phyloP scores from a whole-genome alignment of 2,888 invertebrate species.

The Drosophila nr. perissopoda region DNA sequence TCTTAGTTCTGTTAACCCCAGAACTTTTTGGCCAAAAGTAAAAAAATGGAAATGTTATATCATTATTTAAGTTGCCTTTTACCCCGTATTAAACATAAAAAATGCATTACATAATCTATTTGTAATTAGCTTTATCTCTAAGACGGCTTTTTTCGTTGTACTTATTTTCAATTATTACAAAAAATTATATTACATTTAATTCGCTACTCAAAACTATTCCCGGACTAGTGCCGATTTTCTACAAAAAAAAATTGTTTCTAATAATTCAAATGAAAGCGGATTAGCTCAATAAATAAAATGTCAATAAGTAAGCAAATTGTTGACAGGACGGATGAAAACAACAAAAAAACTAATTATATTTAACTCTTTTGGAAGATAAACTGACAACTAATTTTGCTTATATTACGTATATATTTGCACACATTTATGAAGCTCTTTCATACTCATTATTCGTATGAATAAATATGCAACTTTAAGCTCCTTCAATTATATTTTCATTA shows the following conservation, averaged over 20 bases:
- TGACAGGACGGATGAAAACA: neutral
- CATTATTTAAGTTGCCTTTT: neutral
- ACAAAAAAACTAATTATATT: neutral
- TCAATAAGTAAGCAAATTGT: neutral
- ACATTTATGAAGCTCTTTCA: neutral
- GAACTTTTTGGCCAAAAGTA: neutral
- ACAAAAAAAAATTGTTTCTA: neutral
- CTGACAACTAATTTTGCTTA: neutral
- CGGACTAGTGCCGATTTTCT: neutral
- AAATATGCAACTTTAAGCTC: constrained; percentile 10
- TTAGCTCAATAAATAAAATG: neutral
- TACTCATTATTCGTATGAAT: neutral
- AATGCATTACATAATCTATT: constrained; percentile 1
- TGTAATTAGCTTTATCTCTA: constrained; percentile 22
- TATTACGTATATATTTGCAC: neutral
- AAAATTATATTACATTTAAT: constrained; percentile 7
- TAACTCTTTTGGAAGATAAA: neutral
- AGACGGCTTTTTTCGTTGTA: constrained; percentile 15
- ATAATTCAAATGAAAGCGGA: neutral
- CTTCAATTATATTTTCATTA: constrained; percentile 17
- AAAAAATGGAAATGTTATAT: neutral
- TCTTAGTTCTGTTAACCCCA: neutral
- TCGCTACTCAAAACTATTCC: neutral
- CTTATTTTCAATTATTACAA: constrained; percentile 10
- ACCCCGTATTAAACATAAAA: neutral